A percentile compares a stretch with the other conserved stretches of the same genome.
Conservation (phyloP, 2,888 invertebrate species). For the Epistrophe eligans region DNA sequence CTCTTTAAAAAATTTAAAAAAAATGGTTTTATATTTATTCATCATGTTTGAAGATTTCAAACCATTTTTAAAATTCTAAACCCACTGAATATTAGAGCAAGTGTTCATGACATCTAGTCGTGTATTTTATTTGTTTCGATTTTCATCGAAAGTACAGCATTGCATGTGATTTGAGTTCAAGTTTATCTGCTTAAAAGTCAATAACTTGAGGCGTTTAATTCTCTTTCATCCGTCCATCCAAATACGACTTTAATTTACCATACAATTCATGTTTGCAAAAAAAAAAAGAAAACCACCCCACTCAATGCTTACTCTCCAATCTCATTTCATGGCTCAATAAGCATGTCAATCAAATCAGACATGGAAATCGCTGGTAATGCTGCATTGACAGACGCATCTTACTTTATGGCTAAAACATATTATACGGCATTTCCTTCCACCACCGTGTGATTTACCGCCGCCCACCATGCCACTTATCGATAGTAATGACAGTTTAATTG, state of each 20-base stretch:
- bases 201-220: conserved; percentile 24
- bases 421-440: neutral
- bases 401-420: conserved; percentile 14
- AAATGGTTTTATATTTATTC: too few species aligned
- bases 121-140: neutral
- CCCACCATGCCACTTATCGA: conserved; percentile 57
- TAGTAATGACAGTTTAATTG: conserved; percentile 74
- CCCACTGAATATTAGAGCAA: too few species aligned
- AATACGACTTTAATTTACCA: neutral
- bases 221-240: neutral
- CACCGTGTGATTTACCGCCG: conserved; percentile 36
- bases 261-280: neutral
- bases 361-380: conserved; percentile 52
- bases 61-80: too few species aligned
- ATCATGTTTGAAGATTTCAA: too few species aligned
- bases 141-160: conserved; percentile 23
- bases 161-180: conserved; percentile 20
- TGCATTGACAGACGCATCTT: conserved; percentile 64
- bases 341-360: conserved; percentile 62
- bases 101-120: too few species aligned
- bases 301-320: neutral
- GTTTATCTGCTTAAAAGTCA: conserved; percentile 27
- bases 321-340: conserved; percentile 56
- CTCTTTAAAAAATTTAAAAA: too few species aligned
- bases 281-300: neutral